Evolutionary conservation across 2,888 invertebrate genomes (phyloP), one percentile per base, ranked within the genome.

Genomic region (Dyspetes luteomarginatus): DNA sequence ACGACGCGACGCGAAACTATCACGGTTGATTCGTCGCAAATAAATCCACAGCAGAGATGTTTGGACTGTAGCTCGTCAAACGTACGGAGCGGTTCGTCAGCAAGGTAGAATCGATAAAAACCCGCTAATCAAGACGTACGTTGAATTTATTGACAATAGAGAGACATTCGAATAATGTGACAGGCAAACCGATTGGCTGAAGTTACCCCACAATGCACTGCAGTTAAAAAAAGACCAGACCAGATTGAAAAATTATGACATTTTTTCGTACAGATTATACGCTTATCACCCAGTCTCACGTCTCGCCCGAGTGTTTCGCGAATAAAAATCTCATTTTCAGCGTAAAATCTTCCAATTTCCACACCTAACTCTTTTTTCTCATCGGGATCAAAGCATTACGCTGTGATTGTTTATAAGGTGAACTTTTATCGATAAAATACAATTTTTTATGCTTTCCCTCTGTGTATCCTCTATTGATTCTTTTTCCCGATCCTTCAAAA

Each of bases 181-280:
- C 36, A 26, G 62, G 12, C 69, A 50, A 65, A 19, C 19, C 22
- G 85, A 87, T 77, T 89, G 88, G 86, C 71, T 86, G 84, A 86
- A 83, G 86, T 87, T 87, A 83, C 84, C 86, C 22, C 86, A 84
- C 68, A 85, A 81, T 77, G 81, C 84, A 65, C 83, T 73, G 17
- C 83, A 83, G 45, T n/a, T n/a, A n/a, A n/a, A n/a, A n/a, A n/a
- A n/a, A n/a, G n/a, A n/a, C n/a, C n/a, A n/a, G n/a, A n/a, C n/a
- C n/a, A n/a, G n/a, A n/a, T n/a, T n/a, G n/a, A n/a, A n/a, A n/a
- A n/a, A n/a, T n/a, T n/a, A n/a, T n/a, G n/a, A n/a, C n/a, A n/a
- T n/a, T n/a, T n/a, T n/a, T n/a, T n/a, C n/a, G n/a, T n/a, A n/a
- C n/a, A n/a, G n/a, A n/a, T n/a, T n/a, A n/a, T n/a, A n/a, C n/a